These are phyloP conservation scores for Drosophila monieri DNA, from an alignment of 2,888 invertebrate genomes.

Conservation along the genomic window DNA sequence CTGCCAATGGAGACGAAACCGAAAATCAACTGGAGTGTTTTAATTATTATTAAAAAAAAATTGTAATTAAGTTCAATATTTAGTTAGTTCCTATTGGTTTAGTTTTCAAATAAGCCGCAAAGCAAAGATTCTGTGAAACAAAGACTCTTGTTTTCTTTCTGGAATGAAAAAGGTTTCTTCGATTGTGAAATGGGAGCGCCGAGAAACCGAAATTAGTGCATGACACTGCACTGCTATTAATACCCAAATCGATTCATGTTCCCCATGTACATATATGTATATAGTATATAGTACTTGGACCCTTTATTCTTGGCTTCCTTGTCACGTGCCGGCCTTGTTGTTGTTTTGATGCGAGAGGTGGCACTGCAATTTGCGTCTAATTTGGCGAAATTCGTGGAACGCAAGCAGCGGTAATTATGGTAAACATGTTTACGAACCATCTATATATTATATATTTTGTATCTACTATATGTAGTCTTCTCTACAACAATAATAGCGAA, in stretches of 20 bases:
- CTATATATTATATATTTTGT: not conserved
- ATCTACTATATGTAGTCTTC: constrained; percentile 12
- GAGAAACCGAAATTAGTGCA: not conserved
- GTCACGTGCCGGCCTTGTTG: constrained; percentile 34
- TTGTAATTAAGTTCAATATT: too few relatives aligned
- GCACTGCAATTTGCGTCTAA: constrained; percentile 40
- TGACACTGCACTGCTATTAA: constrained; percentile 34
- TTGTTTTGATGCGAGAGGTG: constrained; percentile 24
- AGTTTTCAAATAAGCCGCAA: not conserved
- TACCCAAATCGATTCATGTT: constrained; percentile 22
- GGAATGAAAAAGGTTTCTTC: constrained; percentile 12
- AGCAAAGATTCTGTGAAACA: not conserved
- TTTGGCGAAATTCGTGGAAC: constrained; percentile 54
- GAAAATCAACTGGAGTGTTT: constrained; percentile 8
- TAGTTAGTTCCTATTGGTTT: not conserved
- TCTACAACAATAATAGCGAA: not conserved
- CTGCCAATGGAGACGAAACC: constrained; percentile 26
- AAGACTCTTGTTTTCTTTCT: not conserved
- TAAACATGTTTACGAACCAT: constrained; percentile 63
- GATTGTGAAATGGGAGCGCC: constrained; percentile 20
- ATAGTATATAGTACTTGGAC: not conserved
- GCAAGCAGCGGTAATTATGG: constrained; percentile 53
- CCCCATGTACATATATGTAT: not conserved
- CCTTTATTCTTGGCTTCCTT: constrained; percentile 5
- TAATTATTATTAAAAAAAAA: not conserved